Conservation (phyloP, 2,888 invertebrate species). For the Subacronicta megacephala region DNA sequence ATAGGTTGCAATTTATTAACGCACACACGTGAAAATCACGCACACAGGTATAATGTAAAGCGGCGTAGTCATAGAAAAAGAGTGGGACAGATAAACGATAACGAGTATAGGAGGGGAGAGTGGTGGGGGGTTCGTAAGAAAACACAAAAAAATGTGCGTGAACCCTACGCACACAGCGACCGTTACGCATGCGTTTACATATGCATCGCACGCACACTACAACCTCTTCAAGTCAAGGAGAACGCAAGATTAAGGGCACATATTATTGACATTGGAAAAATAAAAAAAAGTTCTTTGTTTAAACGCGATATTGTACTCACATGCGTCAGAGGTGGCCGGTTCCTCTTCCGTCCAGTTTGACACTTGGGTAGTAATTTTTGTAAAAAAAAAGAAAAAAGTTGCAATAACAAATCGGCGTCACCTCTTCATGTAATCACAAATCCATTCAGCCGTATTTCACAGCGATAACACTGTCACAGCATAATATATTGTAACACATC, state of each 20-base stretch:
- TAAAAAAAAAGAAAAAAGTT: conserved; percentile 81
- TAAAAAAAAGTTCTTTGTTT: conserved; percentile 62
- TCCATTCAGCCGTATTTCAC: conserved; percentile 78
- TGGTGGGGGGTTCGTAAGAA: conserved; percentile 80
- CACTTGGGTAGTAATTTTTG: conserved; percentile 88
- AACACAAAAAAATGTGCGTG: conserved; percentile 87
- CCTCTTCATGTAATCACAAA: conserved; percentile 77
- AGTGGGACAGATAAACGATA: conserved; percentile 87
- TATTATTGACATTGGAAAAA: conserved; percentile 61
- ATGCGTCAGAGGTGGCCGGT: conserved; percentile 88
- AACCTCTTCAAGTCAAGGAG: conserved; percentile 67
- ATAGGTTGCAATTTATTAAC: conserved; percentile 87
- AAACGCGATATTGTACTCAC: conserved; percentile 72
- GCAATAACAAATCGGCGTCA: conserved; percentile 79
- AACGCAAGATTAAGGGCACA: conserved; percentile 79
- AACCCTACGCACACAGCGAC: conserved; percentile 76
- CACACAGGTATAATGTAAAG: conserved; percentile 71
- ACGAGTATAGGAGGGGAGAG: conserved; percentile 79
- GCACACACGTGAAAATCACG: conserved; percentile 72
- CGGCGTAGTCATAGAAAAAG: conserved; percentile 84
- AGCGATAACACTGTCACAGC: conserved; percentile 80
- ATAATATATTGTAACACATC: conserved; percentile 81
- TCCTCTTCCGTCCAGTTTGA: conserved; percentile 89
- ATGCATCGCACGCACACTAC: conserved; percentile 71
- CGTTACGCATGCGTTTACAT: conserved; percentile 64